Percentiles rank a stretch among this genome's conserved stretches.
Evolutionary conservation across 2,888 invertebrate genomes (phyloP).

Genomic region (Dione juno): DNA sequence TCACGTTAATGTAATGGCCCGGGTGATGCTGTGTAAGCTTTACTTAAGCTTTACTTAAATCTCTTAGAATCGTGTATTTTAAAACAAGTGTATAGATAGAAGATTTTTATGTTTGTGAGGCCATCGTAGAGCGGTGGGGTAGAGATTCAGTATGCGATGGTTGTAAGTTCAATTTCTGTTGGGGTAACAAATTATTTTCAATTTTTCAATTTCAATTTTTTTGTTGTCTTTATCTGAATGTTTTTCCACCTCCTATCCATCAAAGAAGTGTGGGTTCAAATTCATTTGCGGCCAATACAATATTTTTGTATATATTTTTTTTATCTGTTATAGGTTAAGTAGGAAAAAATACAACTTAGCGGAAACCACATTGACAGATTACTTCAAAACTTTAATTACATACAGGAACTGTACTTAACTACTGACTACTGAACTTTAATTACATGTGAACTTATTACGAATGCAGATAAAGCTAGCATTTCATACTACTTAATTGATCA

Average conservation of each 20-base stretch:
- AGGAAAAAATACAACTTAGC: background rate
- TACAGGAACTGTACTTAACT: no score
- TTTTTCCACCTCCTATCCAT: no score
- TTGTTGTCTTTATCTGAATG: no score
- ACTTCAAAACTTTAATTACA: background rate
- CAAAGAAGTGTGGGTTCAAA: background rate
- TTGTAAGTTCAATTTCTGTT: no score
- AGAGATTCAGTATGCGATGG: no score
- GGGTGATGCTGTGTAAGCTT: background rate
- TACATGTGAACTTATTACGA: background rate
- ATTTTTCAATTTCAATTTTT: no score
- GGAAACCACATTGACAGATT: background rate
- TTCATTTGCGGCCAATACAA: background rate
- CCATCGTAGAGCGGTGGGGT: no score
- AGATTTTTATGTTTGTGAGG: background rate
- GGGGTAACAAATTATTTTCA: no score
- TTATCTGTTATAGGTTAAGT: background rate
- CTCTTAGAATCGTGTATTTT: background rate
- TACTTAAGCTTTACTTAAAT: background rate
- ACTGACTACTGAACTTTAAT: no score
- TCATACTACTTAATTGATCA: background rate
- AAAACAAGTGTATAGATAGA: background rate
- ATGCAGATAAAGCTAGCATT: background rate
- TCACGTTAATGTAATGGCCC: background rate
- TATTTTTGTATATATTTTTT: background rate